A percentile compares a stretch with the other conserved stretches of the same genome.
Conservation (phyloP, 2,113 vertebrate species). For the Entomyzon cyanotis region DNA sequence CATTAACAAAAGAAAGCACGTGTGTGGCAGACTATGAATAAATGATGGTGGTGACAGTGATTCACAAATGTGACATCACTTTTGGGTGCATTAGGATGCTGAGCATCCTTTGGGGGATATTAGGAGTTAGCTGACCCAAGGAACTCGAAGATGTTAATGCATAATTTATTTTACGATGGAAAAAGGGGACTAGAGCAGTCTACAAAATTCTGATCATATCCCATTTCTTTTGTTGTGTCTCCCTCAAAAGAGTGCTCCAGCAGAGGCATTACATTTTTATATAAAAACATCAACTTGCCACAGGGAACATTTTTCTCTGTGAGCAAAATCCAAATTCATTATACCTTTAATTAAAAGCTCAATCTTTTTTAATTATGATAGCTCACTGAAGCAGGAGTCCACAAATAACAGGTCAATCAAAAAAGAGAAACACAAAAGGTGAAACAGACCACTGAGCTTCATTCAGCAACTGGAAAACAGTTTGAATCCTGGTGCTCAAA, state of each 20-base stretch:
- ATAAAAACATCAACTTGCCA: background rate
- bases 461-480: background rate
- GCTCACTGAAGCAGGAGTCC: background rate
- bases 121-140: background rate
- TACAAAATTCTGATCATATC: background rate
- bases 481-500: background rate
- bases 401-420: slow-evolving; percentile 10
- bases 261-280: background rate
- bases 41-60: background rate
- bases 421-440: background rate
- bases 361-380: background rate
- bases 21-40: background rate
- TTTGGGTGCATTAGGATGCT: background rate
- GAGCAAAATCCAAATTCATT: background rate
- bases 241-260: background rate
- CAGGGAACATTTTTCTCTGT: background rate
- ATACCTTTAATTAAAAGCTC: background rate
- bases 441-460: background rate
- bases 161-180: background rate
- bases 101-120: background rate
- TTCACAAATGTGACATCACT: background rate
- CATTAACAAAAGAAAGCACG: background rate
- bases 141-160: background rate
- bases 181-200: background rate
- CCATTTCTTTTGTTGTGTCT: background rate